A percentile compares a stretch with the other conserved stretches of the same genome.
phyloP scores from a whole-genome alignment of 2,888 invertebrate genomes.

The Glaucopsyche alexis region DNA sequence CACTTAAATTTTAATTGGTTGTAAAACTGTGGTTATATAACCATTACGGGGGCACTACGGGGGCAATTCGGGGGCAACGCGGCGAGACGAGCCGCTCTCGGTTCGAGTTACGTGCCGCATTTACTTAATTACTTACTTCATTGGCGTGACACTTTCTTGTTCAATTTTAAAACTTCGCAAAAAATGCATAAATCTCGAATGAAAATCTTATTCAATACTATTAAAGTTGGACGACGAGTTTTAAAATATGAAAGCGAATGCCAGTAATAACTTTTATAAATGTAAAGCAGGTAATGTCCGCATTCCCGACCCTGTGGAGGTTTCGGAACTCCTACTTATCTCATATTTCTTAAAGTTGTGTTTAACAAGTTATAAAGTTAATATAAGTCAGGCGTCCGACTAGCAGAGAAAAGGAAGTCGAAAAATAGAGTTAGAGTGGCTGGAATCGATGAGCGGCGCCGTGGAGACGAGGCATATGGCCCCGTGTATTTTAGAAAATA shows the following conservation, averaged over 20 bases:
- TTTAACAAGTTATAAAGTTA: conserved; percentile 73
- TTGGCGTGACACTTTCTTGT: conserved; percentile 63
- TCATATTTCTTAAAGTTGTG: conserved; percentile 69
- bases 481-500: conserved; percentile 54
- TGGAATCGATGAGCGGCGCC: conserved; percentile 62
- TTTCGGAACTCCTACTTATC: conserved; percentile 52
- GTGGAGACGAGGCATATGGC: conserved; percentile 46
- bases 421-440: conserved; percentile 63
- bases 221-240: conserved; percentile 38
- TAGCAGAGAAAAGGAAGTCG: conserved; percentile 62
- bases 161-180: conserved; percentile 21
- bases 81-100: conserved; percentile 44
- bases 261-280: conserved; percentile 48
- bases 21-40: conserved; percentile 77
- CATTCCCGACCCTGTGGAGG: conserved; percentile 59
- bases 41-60: conserved; percentile 73
- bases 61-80: conserved; percentile 60
- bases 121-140: conserved; percentile 74
- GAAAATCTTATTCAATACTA: conserved; percentile 36
- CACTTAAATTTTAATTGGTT: conserved; percentile 77
- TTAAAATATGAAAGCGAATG: conserved; percentile 41
- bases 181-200: conserved; percentile 23
- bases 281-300: conserved; percentile 50
- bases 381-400: conserved; percentile 62
- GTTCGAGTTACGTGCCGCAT: conserved; percentile 71